Evolutionary conservation across 2,797 vertebrate genomes (phyloP).

Genomic region (Dendrocincla tyrannina): DNA sequence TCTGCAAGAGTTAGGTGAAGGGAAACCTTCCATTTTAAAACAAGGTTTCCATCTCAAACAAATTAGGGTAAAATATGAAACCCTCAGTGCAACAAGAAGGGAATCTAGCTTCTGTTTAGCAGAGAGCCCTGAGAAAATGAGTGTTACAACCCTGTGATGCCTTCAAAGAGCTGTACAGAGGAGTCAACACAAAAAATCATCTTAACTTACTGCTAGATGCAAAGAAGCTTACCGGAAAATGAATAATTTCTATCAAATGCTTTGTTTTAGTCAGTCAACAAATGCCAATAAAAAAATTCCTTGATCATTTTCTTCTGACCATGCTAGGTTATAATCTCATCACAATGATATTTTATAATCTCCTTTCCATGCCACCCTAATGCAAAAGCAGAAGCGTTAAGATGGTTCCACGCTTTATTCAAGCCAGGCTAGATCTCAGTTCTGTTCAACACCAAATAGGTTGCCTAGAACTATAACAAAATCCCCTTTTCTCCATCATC

Average conservation of each 20-base stretch:
- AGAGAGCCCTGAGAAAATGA: not conserved
- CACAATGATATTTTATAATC: not conserved
- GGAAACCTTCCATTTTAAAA: not conserved
- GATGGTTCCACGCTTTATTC: not conserved
- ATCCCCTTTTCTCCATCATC: slow-evolving; percentile 9
- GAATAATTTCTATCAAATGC: not conserved
- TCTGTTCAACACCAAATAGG: not conserved
- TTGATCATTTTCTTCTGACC: not conserved
- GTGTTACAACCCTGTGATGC: not conserved
- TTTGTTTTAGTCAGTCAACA: not conserved
- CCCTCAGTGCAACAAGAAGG: not conserved
- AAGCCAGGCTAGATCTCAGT: not conserved
- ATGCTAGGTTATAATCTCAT: not conserved
- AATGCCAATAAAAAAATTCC: not conserved
- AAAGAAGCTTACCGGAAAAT: not conserved
- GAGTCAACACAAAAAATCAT: not conserved
- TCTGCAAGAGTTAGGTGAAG: not conserved
- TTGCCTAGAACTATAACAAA: not conserved
- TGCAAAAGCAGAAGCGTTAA: not conserved
- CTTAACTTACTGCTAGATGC: not conserved
- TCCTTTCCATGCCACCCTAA: not conserved
- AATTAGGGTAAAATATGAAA: not conserved
- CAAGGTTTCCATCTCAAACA: not conserved
- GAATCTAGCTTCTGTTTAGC: not conserved
- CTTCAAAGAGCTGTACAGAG: not conserved